Evolutionary conservation across 2,797 vertebrate species (phyloP), one percentile per base, ranked within the genome.

Genomic region (Decapterus maruadsi): DNA sequence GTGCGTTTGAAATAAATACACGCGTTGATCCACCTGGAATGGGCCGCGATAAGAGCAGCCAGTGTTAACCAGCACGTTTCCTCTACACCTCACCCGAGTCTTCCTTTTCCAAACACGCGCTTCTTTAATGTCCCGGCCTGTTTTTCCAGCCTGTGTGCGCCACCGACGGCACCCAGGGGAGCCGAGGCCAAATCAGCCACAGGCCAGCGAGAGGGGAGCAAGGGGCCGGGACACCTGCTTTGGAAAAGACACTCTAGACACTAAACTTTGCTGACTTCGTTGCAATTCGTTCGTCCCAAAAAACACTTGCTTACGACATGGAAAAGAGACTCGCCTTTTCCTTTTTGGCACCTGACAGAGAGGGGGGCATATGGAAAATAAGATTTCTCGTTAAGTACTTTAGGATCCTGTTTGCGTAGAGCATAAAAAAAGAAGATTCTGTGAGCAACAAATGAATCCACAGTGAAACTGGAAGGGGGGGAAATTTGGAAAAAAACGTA

Each of bases 71-170:
- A 94, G 91, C 97, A 96, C 96, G 95, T 96, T 98, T 98, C 97
- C 97, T 97, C 94, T 97, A 94, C 95, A 95, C 95, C 96, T 96
- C 96, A 92, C 94, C 96, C 94, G 95, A 95, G 95, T 95, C 95
- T 97, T 97, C 97, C 97, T 95, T 97, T 97, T 96, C 96, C 94
- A 97, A 97, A 97, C 97, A 97, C 89, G 92, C 94, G 45, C 94
- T 94, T 94, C 95, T 97, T 97, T 97, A 96, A 98, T 97, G 96
- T 96, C 94, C 94, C 93, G 92, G 93, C 95, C 94, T 96, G 95
- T 97, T 97, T 97, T 98, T 97, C 97, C 96, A 98, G 96, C 95
- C 96, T 95, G 87, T 87, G 88, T 81, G 86, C 95, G 95, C 95
- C 95, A 96, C 93, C 77, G 82, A 93, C 94, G 94, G 94, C 89